A percentile compares a stretch with the other conserved stretches of the same genome.
Evolutionary conservation across 2,113 vertebrate genomes (phyloP).

Genomic region (Morone saxatilis): DNA sequence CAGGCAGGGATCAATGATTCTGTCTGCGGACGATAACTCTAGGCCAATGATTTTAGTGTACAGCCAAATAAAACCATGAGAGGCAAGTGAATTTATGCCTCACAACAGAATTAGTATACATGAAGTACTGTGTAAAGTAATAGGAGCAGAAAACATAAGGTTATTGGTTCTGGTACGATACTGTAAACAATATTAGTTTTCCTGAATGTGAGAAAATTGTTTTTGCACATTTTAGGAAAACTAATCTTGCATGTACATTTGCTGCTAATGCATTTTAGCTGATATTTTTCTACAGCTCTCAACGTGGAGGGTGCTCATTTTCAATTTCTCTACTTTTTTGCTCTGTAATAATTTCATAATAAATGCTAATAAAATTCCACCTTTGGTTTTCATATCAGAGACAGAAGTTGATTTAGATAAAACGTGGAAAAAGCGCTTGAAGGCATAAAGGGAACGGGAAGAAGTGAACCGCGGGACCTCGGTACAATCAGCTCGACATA

Average conservation of each 20-base stretch:
- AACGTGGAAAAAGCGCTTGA: constrained; percentile 17
- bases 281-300: constrained; percentile 23
- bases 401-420: constrained; percentile 64
- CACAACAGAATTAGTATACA: constrained; percentile 37
- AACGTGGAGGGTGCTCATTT: constrained; percentile 15
- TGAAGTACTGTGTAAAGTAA: constrained; percentile 50
- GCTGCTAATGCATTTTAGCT: constrained; percentile 35
- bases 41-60: constrained; percentile 49
- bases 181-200: constrained; percentile 63
- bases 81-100: constrained; percentile 44
- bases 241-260: constrained; percentile 23
- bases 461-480: constrained; percentile 29
- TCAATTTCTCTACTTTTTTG: not conserved
- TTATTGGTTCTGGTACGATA: constrained; percentile 48
- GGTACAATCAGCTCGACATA: constrained; percentile 10
- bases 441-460: constrained; percentile 23
- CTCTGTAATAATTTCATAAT: constrained; percentile 39
- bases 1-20: constrained; percentile 24
- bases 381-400: constrained; percentile 50
- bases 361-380: constrained; percentile 67
- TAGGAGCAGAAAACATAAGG: constrained; percentile 30
- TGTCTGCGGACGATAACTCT: constrained; percentile 17
- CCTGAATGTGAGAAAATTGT: constrained; percentile 53
- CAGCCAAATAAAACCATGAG: constrained; percentile 53
- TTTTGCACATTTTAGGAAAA: constrained; percentile 33